Evolutionary conservation across 2,797 vertebrate species (phyloP), one percentile per base, ranked within the genome.

Genomic region (Peromyscus aztecus): DNA sequence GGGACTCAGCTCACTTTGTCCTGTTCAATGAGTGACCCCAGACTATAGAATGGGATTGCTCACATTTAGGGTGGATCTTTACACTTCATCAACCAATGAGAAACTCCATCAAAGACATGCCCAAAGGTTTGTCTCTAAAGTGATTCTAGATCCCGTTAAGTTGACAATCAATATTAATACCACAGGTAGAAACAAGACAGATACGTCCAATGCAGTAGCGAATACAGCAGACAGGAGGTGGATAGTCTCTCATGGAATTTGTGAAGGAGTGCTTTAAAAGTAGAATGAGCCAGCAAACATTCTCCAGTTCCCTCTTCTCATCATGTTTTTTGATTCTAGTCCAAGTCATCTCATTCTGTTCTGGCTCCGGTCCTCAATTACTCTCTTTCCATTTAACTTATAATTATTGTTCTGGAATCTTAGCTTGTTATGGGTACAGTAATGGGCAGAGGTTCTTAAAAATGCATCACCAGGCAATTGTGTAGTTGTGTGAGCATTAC

Each of bases 381-480:
- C 55, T 78, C 34, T 91, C 49, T 93, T 91, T 84, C 57, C 91
- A 3, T 67, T 75, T 89, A 93, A 84, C 76, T 81, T 90, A 11
- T 71, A 87, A 73, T 86, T 83, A 59, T 78, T 90, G 7, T 84
- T 91, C 57, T 89, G 52, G n/a, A 80, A 52, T 67, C 57, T 91
- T 69, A 89, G 71, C n/a, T 85, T 49, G 27, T 69, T 89, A 61
- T 69, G 65, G 40, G 78, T 40, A 85, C 3, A 76, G 37, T 11
- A 34, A 69, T 31, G 21, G n/a, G n/a, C 46, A 67, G 23, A 69
- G 9, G 5, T 40, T 80, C 89, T 86, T 67, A 61, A 46, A 81
- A 80, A 37, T 55, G 40, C n/a, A 55, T 91, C 21, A 34, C 76
- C 43, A 77, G 63, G n/a, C 21, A n/a, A 61, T 71, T 81, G 78